Conservation (phyloP, 2,797 vertebrate species). For the Myiotriccus ornatus region DNA sequence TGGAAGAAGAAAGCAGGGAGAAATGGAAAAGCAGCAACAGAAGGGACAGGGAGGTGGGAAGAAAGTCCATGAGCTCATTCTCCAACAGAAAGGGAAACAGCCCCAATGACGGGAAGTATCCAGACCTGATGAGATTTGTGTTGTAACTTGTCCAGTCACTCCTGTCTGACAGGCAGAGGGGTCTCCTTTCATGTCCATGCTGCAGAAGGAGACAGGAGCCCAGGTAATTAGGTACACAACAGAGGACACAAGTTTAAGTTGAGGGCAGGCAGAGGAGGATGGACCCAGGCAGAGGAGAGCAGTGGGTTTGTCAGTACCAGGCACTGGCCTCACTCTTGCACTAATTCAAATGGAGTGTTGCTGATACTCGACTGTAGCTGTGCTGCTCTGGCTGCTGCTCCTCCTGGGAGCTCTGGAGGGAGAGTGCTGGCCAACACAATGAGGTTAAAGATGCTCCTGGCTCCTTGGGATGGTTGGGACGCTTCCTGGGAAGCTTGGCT, state of each 20-base stretch:
- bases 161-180: background rate
- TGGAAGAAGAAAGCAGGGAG: background rate
- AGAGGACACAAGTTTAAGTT: background rate
- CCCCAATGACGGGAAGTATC: background rate
- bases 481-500: constrained; percentile 37
- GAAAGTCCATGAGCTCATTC: background rate
- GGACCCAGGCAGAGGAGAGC: background rate
- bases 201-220: background rate
- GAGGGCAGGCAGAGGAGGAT: background rate
- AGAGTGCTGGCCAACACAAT: background rate
- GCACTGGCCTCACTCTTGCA: background rate
- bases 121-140: background rate
- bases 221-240: background rate
- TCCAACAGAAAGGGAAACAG: background rate
- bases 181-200: background rate
- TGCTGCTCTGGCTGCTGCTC: background rate
- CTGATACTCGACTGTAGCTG: background rate
- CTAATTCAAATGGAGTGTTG: background rate
- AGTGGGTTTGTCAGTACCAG: background rate
- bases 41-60: background rate
- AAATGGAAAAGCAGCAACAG: background rate
- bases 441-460: constrained; percentile 23
- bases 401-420: background rate
- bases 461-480: background rate
- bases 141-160: background rate